phyloP scores from a whole-genome alignment of 2,797 vertebrate species.

The Setipinna tenuifilis region DNA sequence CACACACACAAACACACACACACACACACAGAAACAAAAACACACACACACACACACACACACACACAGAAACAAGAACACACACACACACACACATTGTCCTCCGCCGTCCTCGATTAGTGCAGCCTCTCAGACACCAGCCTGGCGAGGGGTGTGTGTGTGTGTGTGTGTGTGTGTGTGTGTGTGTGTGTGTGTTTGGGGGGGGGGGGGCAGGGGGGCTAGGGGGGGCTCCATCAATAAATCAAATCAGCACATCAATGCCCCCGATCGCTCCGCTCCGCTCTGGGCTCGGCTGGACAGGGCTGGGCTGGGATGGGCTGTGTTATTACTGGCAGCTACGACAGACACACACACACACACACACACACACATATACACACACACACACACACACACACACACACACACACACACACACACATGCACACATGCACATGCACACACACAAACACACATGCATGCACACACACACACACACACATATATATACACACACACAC shows the following conservation, averaged over 20 bases:
- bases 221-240: slow-evolving; percentile 93
- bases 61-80: background rate
- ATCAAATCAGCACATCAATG: slow-evolving; percentile 99
- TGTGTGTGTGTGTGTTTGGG: too few species aligned
- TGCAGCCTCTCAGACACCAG: slow-evolving; percentile 86
- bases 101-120: slow-evolving; percentile 92
- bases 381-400: background rate
- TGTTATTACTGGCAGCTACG: slow-evolving; percentile 86
- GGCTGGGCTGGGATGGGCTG: background rate
- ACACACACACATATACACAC: slow-evolving; percentile 48
- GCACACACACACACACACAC: background rate
- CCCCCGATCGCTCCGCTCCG: slow-evolving; percentile 92
- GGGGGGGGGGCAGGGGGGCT: too few species aligned
- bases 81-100: slow-evolving; percentile 74
- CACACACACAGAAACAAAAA: background rate
- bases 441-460: background rate
- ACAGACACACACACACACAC: slow-evolving; percentile 37
- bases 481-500: background rate
- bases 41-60: slow-evolving; percentile 4
- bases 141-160: slow-evolving; percentile 76
- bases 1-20: background rate
- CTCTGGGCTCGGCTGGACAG: slow-evolving; percentile 84
- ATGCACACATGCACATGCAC: background rate
- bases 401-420: background rate
- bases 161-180: too few species aligned